Evolutionary conservation across 2,797 vertebrate species (phyloP), one percentile per base, ranked within the genome.

Genomic region (Enteromius viviparus): DNA sequence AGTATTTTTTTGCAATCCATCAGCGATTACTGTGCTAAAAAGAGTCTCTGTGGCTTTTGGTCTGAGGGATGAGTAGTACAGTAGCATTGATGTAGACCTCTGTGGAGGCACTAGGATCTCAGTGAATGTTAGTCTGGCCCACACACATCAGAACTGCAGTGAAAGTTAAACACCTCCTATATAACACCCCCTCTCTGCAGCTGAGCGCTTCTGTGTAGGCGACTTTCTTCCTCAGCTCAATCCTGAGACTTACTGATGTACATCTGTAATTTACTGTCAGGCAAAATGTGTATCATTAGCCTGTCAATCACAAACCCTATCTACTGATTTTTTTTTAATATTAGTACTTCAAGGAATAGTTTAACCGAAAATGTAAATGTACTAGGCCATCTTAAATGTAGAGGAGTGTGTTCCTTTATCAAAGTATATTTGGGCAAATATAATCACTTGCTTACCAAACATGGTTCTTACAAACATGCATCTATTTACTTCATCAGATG

Each of bases 131-230:
- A 37, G 9, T 45, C 15, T 64, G n/a, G 32, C 80, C 80, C 80
- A 75, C 80, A 65, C 71, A 82, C 71, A 81, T 45, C 37, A 72
- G 40, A 14, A 60, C 26, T 29, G 66, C 78, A 60, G 55, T 42
- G 58, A 74, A 71, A 14, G 51, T 71, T 45, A 68, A 79, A 79
- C 47, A 53, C 49, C 34, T 80, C 71, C 71, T 58, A 23, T 72
- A 51, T 75, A 40, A 58, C 51, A 75, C 72, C 51, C 70, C 23
- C 78, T 29, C 51, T 80, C 78, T 80, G 51, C 78, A 42, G 65
- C 65, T 1, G 80, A 62, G 26, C 7, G 10, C 47, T 40, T 40
- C 29, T 1, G 53, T 17, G 79, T 64, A 58, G 79, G 79, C 53
- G 23, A 51, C 42, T 34, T 37, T 42, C 23, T 82, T 75, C 45